A percentile compares a stretch with the other conserved stretches of the same genome.
phyloP scores from a whole-genome alignment of 2,797 vertebrate species.

The Protonibea diacanthus region DNA sequence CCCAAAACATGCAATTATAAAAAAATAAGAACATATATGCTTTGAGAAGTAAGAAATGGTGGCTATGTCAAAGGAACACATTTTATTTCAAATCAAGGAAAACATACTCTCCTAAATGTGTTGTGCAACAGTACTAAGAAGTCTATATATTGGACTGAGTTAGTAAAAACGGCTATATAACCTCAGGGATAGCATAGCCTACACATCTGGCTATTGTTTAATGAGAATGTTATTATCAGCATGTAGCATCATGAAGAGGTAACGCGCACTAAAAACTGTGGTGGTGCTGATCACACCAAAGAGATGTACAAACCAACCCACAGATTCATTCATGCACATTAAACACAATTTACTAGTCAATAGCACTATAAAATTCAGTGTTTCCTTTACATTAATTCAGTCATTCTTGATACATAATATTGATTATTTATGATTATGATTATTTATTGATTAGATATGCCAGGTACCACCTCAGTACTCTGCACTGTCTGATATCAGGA shows the following conservation, averaged over 20 bases:
- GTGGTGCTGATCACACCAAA: not conserved
- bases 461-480: not conserved
- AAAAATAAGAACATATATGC: not conserved
- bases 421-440: not conserved
- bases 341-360: not conserved
- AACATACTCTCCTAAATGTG: not conserved
- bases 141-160: not conserved
- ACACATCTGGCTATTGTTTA: not conserved
- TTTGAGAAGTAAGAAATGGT: not conserved
- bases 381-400: not conserved
- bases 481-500: not conserved
- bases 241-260: not conserved
- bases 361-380: not conserved
- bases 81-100: conserved; percentile 5
- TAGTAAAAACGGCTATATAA: not conserved
- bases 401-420: not conserved
- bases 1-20: not conserved
- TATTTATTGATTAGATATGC: too few species aligned
- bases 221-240: not conserved
- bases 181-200: not conserved
- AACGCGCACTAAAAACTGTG: not conserved
- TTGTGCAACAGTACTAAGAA: not conserved
- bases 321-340: not conserved
- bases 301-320: not conserved
- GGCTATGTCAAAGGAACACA: not conserved